phyloP scores from a whole-genome alignment of 2,888 invertebrate genomes.

The Ctena decussata region DNA sequence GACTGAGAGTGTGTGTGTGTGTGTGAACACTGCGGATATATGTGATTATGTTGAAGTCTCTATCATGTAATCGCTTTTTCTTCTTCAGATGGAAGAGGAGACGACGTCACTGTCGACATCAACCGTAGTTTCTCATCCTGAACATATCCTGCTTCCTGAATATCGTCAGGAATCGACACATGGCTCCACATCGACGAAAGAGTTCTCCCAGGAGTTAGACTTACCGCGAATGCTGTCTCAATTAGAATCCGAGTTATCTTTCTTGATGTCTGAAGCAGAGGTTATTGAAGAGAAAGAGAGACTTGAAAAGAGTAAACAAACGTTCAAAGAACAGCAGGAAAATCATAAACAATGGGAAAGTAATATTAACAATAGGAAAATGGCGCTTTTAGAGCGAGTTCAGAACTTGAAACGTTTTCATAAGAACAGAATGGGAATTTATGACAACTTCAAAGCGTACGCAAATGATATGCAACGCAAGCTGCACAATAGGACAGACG shows the following conservation, averaged over 20 bases:
- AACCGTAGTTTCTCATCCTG: neutral
- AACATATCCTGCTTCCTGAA: neutral
- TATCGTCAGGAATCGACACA: neutral
- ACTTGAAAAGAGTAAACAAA: constrained; percentile 27
- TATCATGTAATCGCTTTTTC: neutral
- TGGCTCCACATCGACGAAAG: neutral
- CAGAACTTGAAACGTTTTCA: constrained; percentile 39
- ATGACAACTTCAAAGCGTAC: constrained; percentile 13
- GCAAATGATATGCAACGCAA: neutral
- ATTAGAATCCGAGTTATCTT: neutral
- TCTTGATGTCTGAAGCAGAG: constrained; percentile 27
- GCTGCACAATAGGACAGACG: neutral
- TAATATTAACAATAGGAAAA: constrained; percentile 33
- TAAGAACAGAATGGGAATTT: constrained; percentile 31
- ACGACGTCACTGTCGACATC: neutral
- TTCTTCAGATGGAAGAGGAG: neutral
- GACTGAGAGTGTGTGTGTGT: too few relatives aligned
- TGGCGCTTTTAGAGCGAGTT: constrained; percentile 25
- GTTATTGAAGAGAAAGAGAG: constrained; percentile 33
- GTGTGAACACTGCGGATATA: too few relatives aligned
- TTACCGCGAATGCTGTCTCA: neutral
- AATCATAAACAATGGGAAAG: constrained; percentile 42
- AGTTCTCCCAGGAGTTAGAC: neutral
- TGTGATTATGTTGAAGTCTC: neutral
- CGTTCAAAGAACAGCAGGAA: constrained; percentile 29